These are phyloP conservation scores for Rhabdophis nuchalis DNA, from an alignment of 2,797 vertebrate species.

Conservation along the genomic window DNA sequence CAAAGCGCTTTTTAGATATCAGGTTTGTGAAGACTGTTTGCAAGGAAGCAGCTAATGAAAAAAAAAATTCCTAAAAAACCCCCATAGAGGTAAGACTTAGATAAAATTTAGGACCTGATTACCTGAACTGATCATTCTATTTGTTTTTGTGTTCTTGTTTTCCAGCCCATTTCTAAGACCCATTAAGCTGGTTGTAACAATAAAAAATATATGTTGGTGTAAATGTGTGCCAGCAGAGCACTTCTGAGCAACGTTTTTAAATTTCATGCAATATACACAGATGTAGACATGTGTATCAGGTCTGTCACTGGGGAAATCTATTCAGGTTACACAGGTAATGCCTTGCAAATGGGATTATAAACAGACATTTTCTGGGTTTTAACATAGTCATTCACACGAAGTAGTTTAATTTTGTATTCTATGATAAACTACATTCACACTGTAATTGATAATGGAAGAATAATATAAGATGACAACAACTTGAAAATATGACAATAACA, in stretches of 20 bases:
- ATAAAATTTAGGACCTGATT: neutral
- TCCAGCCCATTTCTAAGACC: neutral
- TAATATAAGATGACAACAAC: neutral
- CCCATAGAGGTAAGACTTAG: neutral
- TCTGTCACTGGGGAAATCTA: neutral
- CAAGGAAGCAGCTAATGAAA: neutral
- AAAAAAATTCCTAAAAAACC: neutral
- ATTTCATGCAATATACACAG: neutral
- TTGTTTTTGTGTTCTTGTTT: neutral
- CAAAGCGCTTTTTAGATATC: neutral
- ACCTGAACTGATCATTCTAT: neutral
- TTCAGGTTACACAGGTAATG: neutral
- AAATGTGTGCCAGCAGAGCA: neutral
- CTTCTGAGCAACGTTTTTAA: neutral
- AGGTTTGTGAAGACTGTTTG: neutral
- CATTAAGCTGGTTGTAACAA: neutral
- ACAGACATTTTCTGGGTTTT: neutral
- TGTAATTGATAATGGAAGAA: neutral
- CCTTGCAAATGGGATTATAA: neutral
- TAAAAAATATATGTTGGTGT: neutral
- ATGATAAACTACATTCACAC: neutral
- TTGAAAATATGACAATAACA: neutral
- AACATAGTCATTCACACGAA: neutral
- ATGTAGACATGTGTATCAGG: neutral
- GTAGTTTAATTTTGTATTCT: neutral